Conservation (phyloP, 2,888 invertebrate genomes). For the Meliscaeva auricollis region DNA sequence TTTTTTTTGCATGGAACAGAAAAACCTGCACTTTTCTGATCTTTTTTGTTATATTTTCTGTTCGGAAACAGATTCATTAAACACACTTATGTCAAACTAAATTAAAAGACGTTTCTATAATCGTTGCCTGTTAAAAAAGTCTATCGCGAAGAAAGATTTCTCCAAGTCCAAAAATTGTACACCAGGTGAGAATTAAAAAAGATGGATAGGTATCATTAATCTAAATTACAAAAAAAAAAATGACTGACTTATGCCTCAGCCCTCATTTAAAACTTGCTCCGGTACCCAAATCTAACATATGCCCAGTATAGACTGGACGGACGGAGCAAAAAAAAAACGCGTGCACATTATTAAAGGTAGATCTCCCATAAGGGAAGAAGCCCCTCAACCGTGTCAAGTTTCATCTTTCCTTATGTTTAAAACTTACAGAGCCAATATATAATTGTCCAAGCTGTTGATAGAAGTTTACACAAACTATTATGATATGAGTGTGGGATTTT, state of each 20-base stretch:
- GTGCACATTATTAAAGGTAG: not conserved
- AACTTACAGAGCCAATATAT: conserved; percentile 33
- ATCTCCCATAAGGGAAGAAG: conserved; percentile 76
- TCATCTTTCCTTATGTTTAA: conserved; percentile 76
- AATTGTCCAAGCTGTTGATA: conserved; percentile 59
- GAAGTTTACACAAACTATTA: conserved; percentile 20
- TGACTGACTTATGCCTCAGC: conserved; percentile 5
- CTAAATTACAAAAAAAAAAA: conserved; percentile 30
- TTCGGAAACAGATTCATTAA: too few relatives aligned
- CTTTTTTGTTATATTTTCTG: too few relatives aligned
- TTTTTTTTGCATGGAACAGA: too few relatives aligned
- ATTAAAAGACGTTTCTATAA: too few relatives aligned
- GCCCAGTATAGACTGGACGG: conserved; percentile 9
- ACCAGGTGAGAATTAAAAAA: conserved; percentile 17
- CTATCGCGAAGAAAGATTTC: too few relatives aligned
- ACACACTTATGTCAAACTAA: too few relatives aligned
- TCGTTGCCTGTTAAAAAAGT: too few relatives aligned
- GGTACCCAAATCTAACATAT: conserved; percentile 46
- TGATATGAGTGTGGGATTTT: conserved; percentile 47
- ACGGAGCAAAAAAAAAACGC: conserved; percentile 9
- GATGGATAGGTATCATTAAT: conserved; percentile 2
- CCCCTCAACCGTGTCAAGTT: conserved; percentile 82
- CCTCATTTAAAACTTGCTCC: conserved; percentile 76
- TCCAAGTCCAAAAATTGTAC: not conserved
- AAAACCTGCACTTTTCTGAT: too few relatives aligned